Conservation (phyloP, 2,113 vertebrate genomes). For the Probosciger aterrimus region DNA sequence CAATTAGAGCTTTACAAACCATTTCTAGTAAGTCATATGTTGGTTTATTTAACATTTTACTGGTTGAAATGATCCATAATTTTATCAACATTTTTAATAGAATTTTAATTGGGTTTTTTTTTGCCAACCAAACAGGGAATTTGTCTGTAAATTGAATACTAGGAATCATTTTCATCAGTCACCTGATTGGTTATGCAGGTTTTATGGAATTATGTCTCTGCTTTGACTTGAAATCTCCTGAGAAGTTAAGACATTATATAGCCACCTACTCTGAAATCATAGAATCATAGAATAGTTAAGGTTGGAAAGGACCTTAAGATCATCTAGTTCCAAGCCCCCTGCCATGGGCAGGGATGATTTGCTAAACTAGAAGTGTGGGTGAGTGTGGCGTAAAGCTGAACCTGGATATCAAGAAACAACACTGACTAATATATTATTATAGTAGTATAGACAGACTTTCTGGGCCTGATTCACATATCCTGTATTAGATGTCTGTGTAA, state of each 20-base stretch:
- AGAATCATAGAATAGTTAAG: background rate
- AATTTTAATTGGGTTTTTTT: background rate
- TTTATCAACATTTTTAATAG: background rate
- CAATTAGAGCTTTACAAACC: background rate
- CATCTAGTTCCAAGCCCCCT: background rate
- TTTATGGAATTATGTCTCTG: too few species aligned
- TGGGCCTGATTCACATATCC: background rate
- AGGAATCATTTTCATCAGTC: background rate
- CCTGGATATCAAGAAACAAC: background rate
- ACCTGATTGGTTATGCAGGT: too few species aligned
- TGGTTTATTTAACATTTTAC: background rate
- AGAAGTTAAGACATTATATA: too few species aligned
- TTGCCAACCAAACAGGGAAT: background rate
- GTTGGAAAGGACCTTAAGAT: background rate
- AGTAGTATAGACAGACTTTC: background rate
- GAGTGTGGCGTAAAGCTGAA: background rate
- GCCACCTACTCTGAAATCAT: background rate
- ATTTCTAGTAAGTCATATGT: background rate
- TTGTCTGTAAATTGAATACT: background rate
- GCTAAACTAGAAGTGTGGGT: background rate
- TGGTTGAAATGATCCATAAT: background rate
- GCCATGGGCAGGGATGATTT: background rate
- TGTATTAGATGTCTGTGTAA: background rate
- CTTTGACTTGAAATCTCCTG: too few species aligned
- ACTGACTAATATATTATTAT: background rate